Base-by-base conservation (phyloP, 2,888 invertebrate genomes). In the Agriotes lineatus region DNA sequence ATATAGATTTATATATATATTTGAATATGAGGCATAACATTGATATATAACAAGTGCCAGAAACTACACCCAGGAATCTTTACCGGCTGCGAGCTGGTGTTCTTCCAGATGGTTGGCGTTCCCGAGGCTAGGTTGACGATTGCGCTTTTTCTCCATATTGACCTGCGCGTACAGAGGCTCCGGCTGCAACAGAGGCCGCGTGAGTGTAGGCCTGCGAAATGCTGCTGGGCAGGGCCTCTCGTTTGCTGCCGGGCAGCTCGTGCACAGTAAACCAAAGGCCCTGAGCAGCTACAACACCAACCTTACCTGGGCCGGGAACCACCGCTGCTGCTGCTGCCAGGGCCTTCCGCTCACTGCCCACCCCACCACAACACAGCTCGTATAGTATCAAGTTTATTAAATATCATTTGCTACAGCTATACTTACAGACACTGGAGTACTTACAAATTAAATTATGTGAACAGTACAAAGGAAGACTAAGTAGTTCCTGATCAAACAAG, bases 101-200 rank as follows among this genome's bases (percentile, higher is more conserved):
- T 81, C 82, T 54, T 80, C 78, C 72, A 83, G 74, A 73, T 82
- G 82, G 71, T 83, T 83, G 57, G 76, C 76, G 72, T 78, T 80
- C 59, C 79, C 78, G 62, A 84, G 79, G 74, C 84, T 84, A 37
- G 83, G 82, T 74, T 85, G 85, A 44, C 88, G 85, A 77, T 87
- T 88, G 75, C 88, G 87, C 79, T 90, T 90, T 82, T 88, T 89
- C 78, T 89, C 89, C 80, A 89, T 85, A 79, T 90, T 89, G 73
- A 90, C 89, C 84, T 90, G 89, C 76, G 90, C 90, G 81, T 90
- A 90, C 59, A 90, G 84, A 50, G 90, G 89, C 80, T 90, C 90
- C 76, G 82, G 83, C 82, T 84, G 80, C 67, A 82, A 83, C 78
- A 77, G 74, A 75, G 71, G 72, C 72, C 64, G 68, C 71, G 66